Percentiles rank a stretch among this genome's conserved stretches.
These are phyloP conservation scores for Darevskia mixta DNA, from an alignment of 2,797 vertebrate species.

Conservation along the genomic window DNA sequence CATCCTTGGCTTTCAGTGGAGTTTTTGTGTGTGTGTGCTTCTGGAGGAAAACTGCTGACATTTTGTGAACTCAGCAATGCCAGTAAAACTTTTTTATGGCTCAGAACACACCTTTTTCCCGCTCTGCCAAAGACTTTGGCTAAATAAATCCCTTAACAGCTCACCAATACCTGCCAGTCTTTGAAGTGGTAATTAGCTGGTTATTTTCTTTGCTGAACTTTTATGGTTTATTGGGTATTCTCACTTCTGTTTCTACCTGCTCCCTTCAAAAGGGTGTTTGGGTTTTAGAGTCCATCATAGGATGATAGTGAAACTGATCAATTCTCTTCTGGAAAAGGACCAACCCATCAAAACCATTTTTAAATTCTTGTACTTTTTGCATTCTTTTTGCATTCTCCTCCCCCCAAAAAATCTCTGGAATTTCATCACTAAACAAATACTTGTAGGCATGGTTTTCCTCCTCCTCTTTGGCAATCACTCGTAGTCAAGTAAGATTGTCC, in stretches of 20 bases:
- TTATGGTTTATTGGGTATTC: conserved; percentile 64
- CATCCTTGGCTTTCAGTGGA: conserved; percentile 86
- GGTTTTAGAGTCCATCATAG: background rate
- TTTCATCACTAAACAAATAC: background rate
- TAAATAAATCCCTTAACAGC: conserved; percentile 85
- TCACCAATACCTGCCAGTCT: conserved; percentile 78
- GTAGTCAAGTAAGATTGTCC: no score
- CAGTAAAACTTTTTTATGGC: conserved; percentile 77
- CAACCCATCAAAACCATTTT: background rate
- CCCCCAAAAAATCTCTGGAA: background rate
- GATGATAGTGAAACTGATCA: background rate
- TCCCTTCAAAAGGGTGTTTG: conserved; percentile 20
- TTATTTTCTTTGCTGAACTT: conserved; percentile 75
- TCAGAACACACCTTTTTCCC: conserved; percentile 81
- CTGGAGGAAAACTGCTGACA: conserved; percentile 83
- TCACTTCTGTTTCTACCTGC: conserved; percentile 47
- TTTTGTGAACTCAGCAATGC: conserved; percentile 87
- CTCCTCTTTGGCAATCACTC: no score
- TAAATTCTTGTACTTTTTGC: background rate
- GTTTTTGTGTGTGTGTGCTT: conserved; percentile 80
- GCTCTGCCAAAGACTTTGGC: conserved; percentile 80
- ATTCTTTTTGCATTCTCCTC: background rate
- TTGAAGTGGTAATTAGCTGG: conserved; percentile 85
- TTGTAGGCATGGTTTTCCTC: no score
- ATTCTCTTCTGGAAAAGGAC: background rate